Evolutionary conservation across 2,888 invertebrate genomes (phyloP), one percentile per base, ranked within the genome.

Genomic region (Prionchulus punctatus): DNA sequence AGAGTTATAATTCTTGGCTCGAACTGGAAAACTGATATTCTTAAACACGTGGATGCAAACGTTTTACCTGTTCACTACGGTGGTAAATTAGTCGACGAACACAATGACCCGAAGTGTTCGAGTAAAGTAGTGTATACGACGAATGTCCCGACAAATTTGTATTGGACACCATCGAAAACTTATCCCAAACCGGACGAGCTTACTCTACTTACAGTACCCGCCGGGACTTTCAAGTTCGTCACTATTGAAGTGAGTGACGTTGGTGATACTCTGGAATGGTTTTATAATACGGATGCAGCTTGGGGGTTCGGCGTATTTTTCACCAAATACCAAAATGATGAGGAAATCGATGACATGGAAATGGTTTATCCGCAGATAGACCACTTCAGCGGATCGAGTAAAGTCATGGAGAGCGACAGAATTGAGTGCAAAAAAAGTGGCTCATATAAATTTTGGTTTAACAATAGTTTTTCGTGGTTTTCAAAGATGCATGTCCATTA

Each of bases 51-150:
- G n/a, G 55, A 54, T 27, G 54, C 62, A 12, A 62, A 64, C 18
- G 55, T 59, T 51, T 56, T 65, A 53, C 65, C 65, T 7, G 64
- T 61, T 43, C 62, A 64, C 45, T 65, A 63, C 63, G 65, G 65
- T 21, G 65, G 65, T 27, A 62, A 56, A 25, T 53, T 63, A 42
- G 60, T 62, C 2, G 65, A 64, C 56, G 56, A 54, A 45, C 62
- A 60, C 36, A 62, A 62, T 21, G 65, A 64, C 45, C 59, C 59
- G 30, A 62, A 61, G 60, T 65, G 63, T 55, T 43, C 61, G 7
- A 21, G n/a, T 21, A 21, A 7, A 45, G 47, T 45, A 23, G 23
- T 45, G 15, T 7, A 7, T 7, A 7, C 23, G 23, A 7, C n/a
- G 7, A 45, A 45, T 7, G 23, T 45, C 15, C n/a, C 15, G 4